phyloP scores from a whole-genome alignment of 2,113 vertebrate species.

The Nothoprocta perdicaria region DNA sequence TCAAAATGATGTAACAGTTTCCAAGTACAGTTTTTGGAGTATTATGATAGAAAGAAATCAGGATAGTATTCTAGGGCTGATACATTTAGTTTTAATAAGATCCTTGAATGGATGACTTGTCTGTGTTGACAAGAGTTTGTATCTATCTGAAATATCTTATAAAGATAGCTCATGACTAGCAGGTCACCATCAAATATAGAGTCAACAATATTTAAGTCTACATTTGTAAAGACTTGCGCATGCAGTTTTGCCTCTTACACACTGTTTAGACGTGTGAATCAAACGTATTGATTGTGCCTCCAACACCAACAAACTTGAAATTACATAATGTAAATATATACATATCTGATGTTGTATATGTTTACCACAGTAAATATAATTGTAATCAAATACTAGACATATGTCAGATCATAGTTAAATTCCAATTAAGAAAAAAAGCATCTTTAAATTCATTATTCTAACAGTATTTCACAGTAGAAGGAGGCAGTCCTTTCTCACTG shows the following conservation, averaged over 20 bases:
- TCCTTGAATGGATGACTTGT: slow-evolving; percentile 65
- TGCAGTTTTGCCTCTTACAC: slow-evolving; percentile 75
- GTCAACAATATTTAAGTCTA: slow-evolving; percentile 76
- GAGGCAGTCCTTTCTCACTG: slow-evolving; percentile 66
- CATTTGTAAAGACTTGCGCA: slow-evolving; percentile 72
- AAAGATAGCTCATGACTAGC: slow-evolving; percentile 78
- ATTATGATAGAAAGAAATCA: slow-evolving; percentile 72
- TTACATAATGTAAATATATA: slow-evolving; percentile 71
- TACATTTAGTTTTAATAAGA: slow-evolving; percentile 70
- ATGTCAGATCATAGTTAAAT: slow-evolving; percentile 70
- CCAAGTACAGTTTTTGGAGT: slow-evolving; percentile 67
- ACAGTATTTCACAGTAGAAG: slow-evolving; percentile 76
- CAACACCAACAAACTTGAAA: slow-evolving; percentile 76
- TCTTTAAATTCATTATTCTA: slow-evolving; percentile 42
- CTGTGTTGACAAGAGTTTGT: slow-evolving; percentile 71
- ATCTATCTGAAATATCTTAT: slow-evolving; percentile 80
- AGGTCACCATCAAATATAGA: slow-evolving; percentile 80
- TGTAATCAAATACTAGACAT: slow-evolving; percentile 71
- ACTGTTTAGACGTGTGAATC: slow-evolving; percentile 73
- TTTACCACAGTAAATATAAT: slow-evolving; percentile 70
- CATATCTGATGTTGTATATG: slow-evolving; percentile 63
- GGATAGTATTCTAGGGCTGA: slow-evolving; percentile 57
- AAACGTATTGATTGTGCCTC: slow-evolving; percentile 77
- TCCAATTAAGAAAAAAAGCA: slow-evolving; percentile 65
- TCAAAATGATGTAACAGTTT: slow-evolving; percentile 57